Evolutionary conservation across 2,797 vertebrate genomes (phyloP).

Genomic region (Synanceia verrucosa): DNA sequence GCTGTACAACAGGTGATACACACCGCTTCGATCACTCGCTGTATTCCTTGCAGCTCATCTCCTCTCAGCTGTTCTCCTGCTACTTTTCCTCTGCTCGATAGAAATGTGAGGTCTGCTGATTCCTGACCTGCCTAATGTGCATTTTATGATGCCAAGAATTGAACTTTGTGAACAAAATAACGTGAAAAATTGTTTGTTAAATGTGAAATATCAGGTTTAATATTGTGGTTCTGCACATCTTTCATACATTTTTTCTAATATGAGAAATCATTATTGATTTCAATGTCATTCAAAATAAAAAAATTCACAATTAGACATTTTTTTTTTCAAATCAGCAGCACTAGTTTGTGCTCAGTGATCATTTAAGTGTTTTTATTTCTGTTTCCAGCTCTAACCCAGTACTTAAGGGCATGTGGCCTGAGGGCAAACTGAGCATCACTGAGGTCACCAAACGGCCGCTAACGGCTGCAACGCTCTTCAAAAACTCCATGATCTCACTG

Average conservation of each 20-base stretch:
- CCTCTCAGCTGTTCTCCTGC: conserved; percentile 19
- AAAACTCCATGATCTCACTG: conserved; percentile 97
- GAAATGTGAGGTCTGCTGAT: conserved; percentile 2
- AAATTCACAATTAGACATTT: too few relatives aligned
- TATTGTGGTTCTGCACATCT: not conserved
- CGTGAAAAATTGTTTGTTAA: not conserved
- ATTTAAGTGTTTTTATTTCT: not conserved
- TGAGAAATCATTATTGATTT: too few relatives aligned
- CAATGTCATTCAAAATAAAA: too few relatives aligned
- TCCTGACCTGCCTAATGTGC: conserved; percentile 5
- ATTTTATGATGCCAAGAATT: not conserved
- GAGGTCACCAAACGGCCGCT: conserved; percentile 97
- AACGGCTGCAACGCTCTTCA: conserved; percentile 95
- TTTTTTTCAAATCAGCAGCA: too few relatives aligned
- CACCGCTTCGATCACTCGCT: conserved; percentile 11
- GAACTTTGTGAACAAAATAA: too few relatives aligned
- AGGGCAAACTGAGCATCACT: conserved; percentile 97
- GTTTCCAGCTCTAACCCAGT: conserved; percentile 90
- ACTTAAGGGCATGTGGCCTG: conserved; percentile 97
- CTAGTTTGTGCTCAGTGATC: not conserved
- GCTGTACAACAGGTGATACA: conserved; percentile 95
- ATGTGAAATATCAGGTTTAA: not conserved
- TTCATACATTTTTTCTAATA: too few relatives aligned
- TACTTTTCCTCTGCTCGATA: conserved; percentile 8
- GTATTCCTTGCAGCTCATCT: conserved; percentile 26